Base-by-base conservation (phyloP, 1,140 invertebrate genomes). In the Colletes gigas region DNA sequence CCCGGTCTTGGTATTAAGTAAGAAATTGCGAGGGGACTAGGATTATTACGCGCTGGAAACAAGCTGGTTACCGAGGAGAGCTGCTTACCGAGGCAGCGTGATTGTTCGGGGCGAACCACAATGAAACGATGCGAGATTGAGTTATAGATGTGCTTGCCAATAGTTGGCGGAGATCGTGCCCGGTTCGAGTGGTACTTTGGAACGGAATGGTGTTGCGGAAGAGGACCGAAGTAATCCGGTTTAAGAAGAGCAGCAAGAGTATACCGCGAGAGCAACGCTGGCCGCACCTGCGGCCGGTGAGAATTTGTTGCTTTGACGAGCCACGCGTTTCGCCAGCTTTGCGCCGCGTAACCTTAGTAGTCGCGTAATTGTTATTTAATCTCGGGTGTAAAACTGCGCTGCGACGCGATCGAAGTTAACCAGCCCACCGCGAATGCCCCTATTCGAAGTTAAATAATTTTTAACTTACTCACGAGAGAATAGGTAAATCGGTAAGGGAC, bases 21-120 rank as follows among this genome's bases (percentile, higher is more conserved):
- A 84, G 83, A 82, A 82, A 82, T 84, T 78, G 80, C 83, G 63
- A 67, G n/a, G 41, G 41, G 67, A 59, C 76, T 82, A 75, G 67
- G 83, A 75, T 80, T 62, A 70, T 76, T 82, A 78, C 83, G 63
- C 69, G 75, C 41, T 65, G 80, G 57, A 71, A 82, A 82, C 80
- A 69, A 84, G 65, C 39, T 82, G 50, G 69, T 78, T 84, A 70
- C 74, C 66, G 54, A 17, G 65, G 3, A 17, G 21, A 62, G 59
- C 71, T 44, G 19, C 55, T 71, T 71, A 44, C 41, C n/a, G 47
- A 68, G 14, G 69, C 17, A 15, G 4, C 72, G 62, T 54, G 72
- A 54, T 65, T 41, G 70, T 75, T 65, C 72, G 19, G n/a, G 44
- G 14, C 57, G 70, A 55, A 60, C 70, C 55, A 21, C 57, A 59